Base-by-base conservation (phyloP, 2,888 invertebrate species). In the Alsophila aescularia region DNA sequence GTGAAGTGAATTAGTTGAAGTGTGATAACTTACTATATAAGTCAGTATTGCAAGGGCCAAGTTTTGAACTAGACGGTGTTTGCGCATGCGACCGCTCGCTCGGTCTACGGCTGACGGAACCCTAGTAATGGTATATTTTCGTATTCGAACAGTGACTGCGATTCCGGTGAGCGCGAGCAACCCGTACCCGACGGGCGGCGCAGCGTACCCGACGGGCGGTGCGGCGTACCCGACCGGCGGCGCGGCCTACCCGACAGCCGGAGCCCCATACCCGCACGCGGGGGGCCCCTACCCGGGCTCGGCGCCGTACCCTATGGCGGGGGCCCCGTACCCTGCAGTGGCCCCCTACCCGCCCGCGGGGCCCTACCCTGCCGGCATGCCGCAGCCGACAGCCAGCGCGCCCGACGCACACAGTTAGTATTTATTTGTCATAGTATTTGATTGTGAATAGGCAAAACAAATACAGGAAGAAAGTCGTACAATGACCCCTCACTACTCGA, bases 351-450 rank as follows among this genome's bases (percentile, higher is more conserved):
- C 58, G n/a, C 1, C 39, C 45, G 63, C 5, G 70, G 9, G 64
- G 69, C 7, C 77, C 79, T 1, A 81, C 77, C 36, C 85, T 80
- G 27, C 81, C 83, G 47, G 42, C 27, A 43, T 55, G 36, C 67
- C 64, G 13, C 67, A 65, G 41, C 62, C 61, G n/a, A 12, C 66
- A 7, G 79, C 83, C 0, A 82, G 77, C 37, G 86, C 86, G 32
- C 87, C 87, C 0, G 82, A 85, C 29, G 77, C 69, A 7, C 66
- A 70, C 41, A 79, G 86, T 86, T 39, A 60, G 80, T n/a, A n/a
- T n/a, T n/a, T n/a, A n/a, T n/a, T n/a, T n/a, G n/a, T n/a, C n/a
- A n/a, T n/a, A n/a, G n/a, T n/a, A n/a, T n/a, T n/a, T n/a, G n/a
- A n/a, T n/a, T n/a, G n/a, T n/a, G n/a, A n/a, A n/a, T n/a, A n/a